Evolutionary conservation across 2,113 vertebrate species (phyloP).

Genomic region (Perca schrenkii): DNA sequence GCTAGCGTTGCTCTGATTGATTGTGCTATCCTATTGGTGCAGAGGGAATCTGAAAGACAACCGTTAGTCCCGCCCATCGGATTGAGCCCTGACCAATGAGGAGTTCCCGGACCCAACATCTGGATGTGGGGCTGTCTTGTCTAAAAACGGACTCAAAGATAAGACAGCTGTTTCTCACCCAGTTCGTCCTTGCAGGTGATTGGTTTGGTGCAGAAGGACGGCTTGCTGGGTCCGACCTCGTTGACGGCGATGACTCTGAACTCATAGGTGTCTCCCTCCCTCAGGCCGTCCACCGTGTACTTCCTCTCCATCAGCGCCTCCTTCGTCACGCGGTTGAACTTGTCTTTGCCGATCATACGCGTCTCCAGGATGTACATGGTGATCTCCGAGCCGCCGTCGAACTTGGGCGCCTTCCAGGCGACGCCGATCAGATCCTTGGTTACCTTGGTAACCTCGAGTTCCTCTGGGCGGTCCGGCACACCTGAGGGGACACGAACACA

Average conservation of each 20-base stretch:
- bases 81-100: too few species aligned
- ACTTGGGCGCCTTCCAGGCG: conserved; percentile 95
- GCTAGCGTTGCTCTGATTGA: too few species aligned
- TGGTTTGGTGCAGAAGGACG: conserved; percentile 96
- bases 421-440: conserved; percentile 91
- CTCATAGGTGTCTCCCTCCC: conserved; percentile 95
- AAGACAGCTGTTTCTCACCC: conserved; percentile 81
- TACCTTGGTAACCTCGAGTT: conserved; percentile 92
- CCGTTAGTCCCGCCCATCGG: too few species aligned
- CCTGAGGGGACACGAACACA: conserved; percentile 74
- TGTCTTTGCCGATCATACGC: conserved; percentile 96
- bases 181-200: conserved; percentile 97
- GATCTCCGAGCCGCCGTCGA: conserved; percentile 94
- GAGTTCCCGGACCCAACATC: too few species aligned
- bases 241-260: conserved; percentile 96
- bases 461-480: conserved; percentile 96
- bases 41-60: too few species aligned
- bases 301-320: conserved; percentile 92
- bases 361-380: conserved; percentile 94
- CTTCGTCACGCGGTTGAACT: conserved; percentile 91
- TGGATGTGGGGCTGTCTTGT: too few species aligned
- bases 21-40: too few species aligned
- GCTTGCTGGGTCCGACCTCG: conserved; percentile 94
- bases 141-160: too few species aligned
- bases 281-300: conserved; percentile 90